Conservation (phyloP, 2,888 invertebrate genomes). For the Anticlea derivata region DNA sequence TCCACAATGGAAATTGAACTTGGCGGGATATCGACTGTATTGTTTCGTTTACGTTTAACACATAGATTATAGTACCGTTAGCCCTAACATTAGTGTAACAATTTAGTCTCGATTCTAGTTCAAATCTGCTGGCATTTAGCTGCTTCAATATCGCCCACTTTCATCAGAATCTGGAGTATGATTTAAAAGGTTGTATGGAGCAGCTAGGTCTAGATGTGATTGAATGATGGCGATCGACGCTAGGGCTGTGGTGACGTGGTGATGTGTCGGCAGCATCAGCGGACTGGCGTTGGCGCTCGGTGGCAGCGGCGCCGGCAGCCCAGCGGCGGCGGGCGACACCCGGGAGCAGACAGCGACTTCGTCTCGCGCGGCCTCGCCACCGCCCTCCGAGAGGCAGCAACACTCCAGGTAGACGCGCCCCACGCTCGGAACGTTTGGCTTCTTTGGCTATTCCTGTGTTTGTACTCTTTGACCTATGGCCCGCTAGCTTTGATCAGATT, state of each 20-base stretch:
- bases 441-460: slow-evolving; percentile 66
- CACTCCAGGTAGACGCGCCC: slow-evolving; percentile 81
- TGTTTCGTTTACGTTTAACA: slow-evolving; percentile 46
- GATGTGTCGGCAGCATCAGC: slow-evolving; percentile 83
- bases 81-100: slow-evolving; percentile 40
- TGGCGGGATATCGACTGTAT: slow-evolving; percentile 64
- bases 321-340: slow-evolving; percentile 57
- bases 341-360: slow-evolving; percentile 72
- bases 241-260: slow-evolving; percentile 82
- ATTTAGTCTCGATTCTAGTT: slow-evolving; percentile 53
- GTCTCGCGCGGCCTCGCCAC: slow-evolving; percentile 75
- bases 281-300: slow-evolving; percentile 84
- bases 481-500: slow-evolving; percentile 44
- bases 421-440: slow-evolving; percentile 74
- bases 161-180: slow-evolving; percentile 19
- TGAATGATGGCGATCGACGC: slow-evolving; percentile 45
- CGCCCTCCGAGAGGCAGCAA: slow-evolving; percentile 74
- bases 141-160: slow-evolving; percentile 60
- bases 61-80: slow-evolving; percentile 39
- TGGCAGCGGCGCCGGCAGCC: slow-evolving; percentile 74
- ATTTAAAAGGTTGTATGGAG: slow-evolving; percentile 54
- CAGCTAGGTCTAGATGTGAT: slow-evolving; percentile 64
- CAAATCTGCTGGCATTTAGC: slow-evolving; percentile 62
- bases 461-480: slow-evolving; percentile 41
- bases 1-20: slow-evolving; percentile 47